Conservation (phyloP, 2,888 invertebrate genomes). For the Aphrophora alni region DNA sequence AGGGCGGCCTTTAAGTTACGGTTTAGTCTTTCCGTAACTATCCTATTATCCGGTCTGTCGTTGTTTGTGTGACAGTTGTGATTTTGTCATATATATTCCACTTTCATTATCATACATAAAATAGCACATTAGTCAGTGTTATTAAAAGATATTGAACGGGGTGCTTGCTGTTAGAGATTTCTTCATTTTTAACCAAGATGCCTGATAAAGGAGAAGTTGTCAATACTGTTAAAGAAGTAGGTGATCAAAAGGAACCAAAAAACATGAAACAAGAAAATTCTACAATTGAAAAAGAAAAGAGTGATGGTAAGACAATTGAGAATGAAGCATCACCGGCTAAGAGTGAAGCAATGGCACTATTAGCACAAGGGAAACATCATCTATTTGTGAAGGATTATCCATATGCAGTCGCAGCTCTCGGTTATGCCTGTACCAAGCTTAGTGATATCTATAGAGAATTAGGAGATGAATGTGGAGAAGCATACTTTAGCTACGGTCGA, state of each 20-base stretch:
- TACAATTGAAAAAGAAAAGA: background rate
- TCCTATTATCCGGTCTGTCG: too few species aligned
- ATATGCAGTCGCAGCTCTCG: conserved; percentile 70
- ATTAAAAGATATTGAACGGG: too few species aligned
- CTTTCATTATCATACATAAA: too few species aligned
- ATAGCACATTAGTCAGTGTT: too few species aligned
- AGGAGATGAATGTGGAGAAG: conserved; percentile 86
- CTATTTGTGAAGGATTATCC: conserved; percentile 78
- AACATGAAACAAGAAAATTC: background rate
- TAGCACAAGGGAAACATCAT: conserved; percentile 78
- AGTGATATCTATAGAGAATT: conserved; percentile 71
- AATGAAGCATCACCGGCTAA: conserved; percentile 9
- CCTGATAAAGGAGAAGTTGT: too few species aligned
- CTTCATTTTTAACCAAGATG: too few species aligned
- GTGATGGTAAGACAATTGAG: background rate
- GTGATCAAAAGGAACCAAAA: background rate
- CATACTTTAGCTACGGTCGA: conserved; percentile 82
- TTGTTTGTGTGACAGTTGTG: too few species aligned
- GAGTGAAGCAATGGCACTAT: conserved; percentile 30
- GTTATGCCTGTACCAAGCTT: conserved; percentile 47
- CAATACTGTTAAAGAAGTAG: background rate
- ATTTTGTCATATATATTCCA: too few species aligned
- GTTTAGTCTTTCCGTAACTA: too few species aligned
- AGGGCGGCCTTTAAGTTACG: too few species aligned
- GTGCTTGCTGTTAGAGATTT: too few species aligned